Base-by-base conservation (phyloP, 1,140 invertebrate genomes). In the Drosophila kikkawai region DNA sequence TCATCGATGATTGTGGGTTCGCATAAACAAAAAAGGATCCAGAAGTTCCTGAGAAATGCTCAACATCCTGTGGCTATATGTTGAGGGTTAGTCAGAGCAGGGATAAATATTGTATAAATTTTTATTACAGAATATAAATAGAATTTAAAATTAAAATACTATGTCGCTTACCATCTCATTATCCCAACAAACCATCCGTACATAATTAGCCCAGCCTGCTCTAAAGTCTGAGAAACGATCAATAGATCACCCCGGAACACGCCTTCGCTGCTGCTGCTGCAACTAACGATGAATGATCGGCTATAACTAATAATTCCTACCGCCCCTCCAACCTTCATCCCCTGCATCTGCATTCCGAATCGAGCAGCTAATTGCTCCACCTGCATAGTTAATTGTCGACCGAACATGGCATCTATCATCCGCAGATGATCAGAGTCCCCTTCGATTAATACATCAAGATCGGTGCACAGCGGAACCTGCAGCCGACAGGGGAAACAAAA, bases 381-480 rank as follows among this genome's bases (percentile, higher is more conserved):
- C 84, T 87, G 83, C 84, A 80, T 71, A 75, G 29, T 36, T 63
- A 88, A 80, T 74, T 73, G 61, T 67, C 47, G 64, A n/a, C 60
- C 58, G 48, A 83, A 84, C 67, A 70, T 58, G 75, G 57, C 83
- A 75, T 79, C 82, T 79, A 85, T 85, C 69, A 82, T 69, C 75
- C 70, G 79, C 78, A 79, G 78, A 81, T 76, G 82, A 86, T 79
- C 81, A 78, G 64, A 66, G 71, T 55, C 32, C 47, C 74, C 67
- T 60, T 51, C 77, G 78, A 87, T 87, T 88, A 88, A 88, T 80
- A 80, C 68, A 64, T 87, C 84, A 88, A 74, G 75, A 82, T 69
- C 78, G 29, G 37, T 56, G 53, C 1, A 1, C 36, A 55, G 50
- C 34, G 44, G 51, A 64, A 76, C 67, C 77, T 73, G 76, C 67